Conservation (phyloP, 2,888 invertebrate species). For the Melieria crassipennis region DNA sequence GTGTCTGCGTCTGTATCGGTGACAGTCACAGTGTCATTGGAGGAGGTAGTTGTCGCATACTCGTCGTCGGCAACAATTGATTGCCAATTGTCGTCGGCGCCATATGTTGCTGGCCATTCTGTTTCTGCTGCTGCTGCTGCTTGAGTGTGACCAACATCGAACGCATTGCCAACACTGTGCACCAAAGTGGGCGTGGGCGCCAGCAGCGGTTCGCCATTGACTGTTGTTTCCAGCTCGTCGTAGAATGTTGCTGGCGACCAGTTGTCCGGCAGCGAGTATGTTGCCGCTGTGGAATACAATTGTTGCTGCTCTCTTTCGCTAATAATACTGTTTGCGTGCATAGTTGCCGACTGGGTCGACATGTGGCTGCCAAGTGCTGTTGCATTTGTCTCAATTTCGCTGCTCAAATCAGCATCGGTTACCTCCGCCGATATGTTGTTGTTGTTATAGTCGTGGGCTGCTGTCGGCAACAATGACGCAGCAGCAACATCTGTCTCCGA, state of each 20-base stretch:
- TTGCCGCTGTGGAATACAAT: slow-evolving; percentile 18
- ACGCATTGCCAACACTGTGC: slow-evolving; percentile 9
- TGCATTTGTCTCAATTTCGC: neutral
- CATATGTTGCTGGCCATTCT: neutral
- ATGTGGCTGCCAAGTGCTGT: neutral
- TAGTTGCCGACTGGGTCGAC: neutral
- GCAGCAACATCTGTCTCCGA: slow-evolving; percentile 5
- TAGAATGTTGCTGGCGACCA: neutral
- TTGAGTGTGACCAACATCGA: slow-evolving; percentile 46
- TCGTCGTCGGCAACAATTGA: neutral
- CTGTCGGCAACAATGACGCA: neutral
- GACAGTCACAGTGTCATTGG: slow-evolving; percentile 18
- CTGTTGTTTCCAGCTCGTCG: slow-evolving; percentile 35
- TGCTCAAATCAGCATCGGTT: slow-evolving; percentile 10
- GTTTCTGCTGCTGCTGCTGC: slow-evolving; percentile 8
- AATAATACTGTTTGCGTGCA: slow-evolving; percentile 27
- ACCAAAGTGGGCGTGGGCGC: slow-evolving; percentile 31
- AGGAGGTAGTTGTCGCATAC: slow-evolving; percentile 22
- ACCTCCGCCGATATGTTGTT: neutral
- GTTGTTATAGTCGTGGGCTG: slow-evolving; percentile 19
- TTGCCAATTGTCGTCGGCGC: slow-evolving; percentile 1
- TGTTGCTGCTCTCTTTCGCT: slow-evolving; percentile 13
- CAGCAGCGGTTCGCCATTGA: neutral
- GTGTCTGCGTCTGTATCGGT: slow-evolving; percentile 25
- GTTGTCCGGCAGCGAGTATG: slow-evolving; percentile 36